Conservation (phyloP, 2,113 vertebrate genomes). For the Pipa parva region DNA sequence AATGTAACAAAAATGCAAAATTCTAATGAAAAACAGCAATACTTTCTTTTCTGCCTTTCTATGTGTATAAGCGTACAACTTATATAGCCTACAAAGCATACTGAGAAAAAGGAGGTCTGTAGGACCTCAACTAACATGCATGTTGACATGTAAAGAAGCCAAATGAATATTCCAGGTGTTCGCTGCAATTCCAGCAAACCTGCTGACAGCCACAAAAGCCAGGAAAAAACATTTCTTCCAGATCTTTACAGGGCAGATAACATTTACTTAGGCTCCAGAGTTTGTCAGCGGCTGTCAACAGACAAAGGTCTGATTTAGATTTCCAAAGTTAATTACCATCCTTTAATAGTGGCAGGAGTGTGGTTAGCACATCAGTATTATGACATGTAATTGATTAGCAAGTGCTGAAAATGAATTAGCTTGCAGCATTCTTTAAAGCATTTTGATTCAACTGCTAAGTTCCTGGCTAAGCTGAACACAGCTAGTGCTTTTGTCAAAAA, state of each 20-base stretch:
- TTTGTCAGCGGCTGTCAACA: slow-evolving; percentile 6
- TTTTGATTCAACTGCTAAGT: not conserved
- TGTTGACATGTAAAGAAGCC: slow-evolving; percentile 6
- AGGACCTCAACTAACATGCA: not conserved
- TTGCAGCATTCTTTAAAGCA: not conserved
- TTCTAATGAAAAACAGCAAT: too few relatives aligned
- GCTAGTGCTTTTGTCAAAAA: too few relatives aligned
- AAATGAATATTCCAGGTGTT: slow-evolving; percentile 10
- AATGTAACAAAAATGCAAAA: too few relatives aligned
- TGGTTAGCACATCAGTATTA: slow-evolving; percentile 2
- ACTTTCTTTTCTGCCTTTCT: too few relatives aligned
- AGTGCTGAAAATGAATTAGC: slow-evolving; percentile 5
- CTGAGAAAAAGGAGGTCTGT: not conserved
- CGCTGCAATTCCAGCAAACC: not conserved
- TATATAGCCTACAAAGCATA: not conserved
- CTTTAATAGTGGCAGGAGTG: not conserved
- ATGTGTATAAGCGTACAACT: too few relatives aligned
- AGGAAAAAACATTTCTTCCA: not conserved
- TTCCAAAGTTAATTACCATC: not conserved
- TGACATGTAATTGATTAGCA: slow-evolving; percentile 7
- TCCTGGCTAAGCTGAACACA: too few relatives aligned
- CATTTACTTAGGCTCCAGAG: not conserved
- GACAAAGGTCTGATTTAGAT: not conserved
- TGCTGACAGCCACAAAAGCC: slow-evolving; percentile 1
- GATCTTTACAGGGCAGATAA: not conserved